These are phyloP conservation scores for Micromussa lordhowensis DNA, from an alignment of 92 coral and sea anemone genomes.

Conservation along the genomic window DNA sequence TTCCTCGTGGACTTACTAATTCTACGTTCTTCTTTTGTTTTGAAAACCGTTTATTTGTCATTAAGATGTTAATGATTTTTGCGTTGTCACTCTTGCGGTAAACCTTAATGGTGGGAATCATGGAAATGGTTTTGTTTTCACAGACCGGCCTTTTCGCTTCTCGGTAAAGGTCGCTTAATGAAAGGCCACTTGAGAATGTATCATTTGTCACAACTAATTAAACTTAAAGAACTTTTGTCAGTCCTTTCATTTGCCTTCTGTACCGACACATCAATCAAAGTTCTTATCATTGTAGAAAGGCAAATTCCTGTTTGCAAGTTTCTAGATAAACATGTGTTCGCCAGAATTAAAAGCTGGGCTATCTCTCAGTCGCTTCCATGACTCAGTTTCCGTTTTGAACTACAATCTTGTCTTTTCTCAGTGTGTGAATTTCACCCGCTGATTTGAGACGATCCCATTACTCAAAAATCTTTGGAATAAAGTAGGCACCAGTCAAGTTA, in stretches of 20 bases:
- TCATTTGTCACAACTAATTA: slow-evolving; percentile 46
- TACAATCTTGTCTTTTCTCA: background rate
- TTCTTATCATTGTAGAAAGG: background rate
- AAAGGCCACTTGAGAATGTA: slow-evolving; percentile 62
- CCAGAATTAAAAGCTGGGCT: background rate
- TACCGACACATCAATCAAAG: slow-evolving; percentile 17
- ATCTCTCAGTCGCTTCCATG: background rate
- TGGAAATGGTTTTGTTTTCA: slow-evolving; percentile 3
- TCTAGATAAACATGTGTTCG: slow-evolving; percentile 19
- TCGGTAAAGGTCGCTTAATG: slow-evolving; percentile 2
- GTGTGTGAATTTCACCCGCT: slow-evolving; percentile 2
- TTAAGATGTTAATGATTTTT: background rate
- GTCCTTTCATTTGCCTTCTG: background rate
- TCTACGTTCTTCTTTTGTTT: background rate
- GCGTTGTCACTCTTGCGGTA: background rate
- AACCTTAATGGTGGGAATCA: background rate
- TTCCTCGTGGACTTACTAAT: background rate
- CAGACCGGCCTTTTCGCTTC: background rate
- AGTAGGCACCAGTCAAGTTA: background rate
- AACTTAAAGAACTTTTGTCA: slow-evolving; percentile 10
- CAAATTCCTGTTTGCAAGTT: slow-evolving; percentile 8
- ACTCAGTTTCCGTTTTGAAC: background rate
- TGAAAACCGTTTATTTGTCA: background rate
- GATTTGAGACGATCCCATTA: background rate
- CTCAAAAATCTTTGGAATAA: background rate